Conservation (phyloP, 2,113 vertebrate species). For the Noctilio leporinus region DNA sequence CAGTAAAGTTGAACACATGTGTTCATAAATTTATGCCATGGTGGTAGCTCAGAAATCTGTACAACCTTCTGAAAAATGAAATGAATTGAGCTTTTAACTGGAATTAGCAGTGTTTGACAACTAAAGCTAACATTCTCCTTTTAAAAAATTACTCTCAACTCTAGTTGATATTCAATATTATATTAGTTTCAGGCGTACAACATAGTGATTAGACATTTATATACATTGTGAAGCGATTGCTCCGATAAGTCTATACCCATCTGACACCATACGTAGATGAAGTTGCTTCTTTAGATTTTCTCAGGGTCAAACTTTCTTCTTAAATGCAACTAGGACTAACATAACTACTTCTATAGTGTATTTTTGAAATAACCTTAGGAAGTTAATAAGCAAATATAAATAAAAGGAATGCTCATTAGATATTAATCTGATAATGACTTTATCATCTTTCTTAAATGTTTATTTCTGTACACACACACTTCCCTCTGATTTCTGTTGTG, state of each 20-base stretch:
- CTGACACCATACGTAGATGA: not conserved
- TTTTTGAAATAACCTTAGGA: not conserved
- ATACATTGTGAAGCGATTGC: not conserved
- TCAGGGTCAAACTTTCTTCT: not conserved
- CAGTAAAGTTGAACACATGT: not conserved
- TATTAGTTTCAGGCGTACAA: not conserved
- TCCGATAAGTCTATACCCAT: not conserved
- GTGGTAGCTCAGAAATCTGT: not conserved
- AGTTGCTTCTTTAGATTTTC: not conserved
- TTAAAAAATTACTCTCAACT: not conserved
- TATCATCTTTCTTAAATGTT: not conserved
- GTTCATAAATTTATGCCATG: not conserved
- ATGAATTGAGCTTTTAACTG: not conserved
- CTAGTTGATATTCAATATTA: not conserved
- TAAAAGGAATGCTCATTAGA: not conserved
- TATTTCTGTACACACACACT: not conserved
- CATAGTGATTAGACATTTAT: not conserved
- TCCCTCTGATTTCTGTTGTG: not conserved
- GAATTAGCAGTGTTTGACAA: not conserved
- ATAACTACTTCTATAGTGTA: not conserved
- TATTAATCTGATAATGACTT: not conserved
- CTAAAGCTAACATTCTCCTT: not conserved
- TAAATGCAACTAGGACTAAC: not conserved
- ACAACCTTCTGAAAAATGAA: not conserved
- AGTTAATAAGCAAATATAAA: not conserved